phyloP scores from a whole-genome alignment of 2,113 vertebrate species.

The Gnathonemus echidnorhynchus region DNA sequence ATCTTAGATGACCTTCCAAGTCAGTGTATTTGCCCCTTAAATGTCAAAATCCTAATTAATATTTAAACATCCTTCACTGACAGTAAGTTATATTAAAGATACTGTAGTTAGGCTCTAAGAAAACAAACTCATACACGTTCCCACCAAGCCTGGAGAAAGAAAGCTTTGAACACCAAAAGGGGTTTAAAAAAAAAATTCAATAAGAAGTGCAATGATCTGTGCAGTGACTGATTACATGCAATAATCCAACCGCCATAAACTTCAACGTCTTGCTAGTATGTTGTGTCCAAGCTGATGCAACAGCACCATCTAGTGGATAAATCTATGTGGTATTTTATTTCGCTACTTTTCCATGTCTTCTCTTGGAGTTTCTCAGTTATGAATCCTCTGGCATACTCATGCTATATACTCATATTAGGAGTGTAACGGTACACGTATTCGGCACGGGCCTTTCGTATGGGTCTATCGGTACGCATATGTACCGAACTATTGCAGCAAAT shows the following conservation, averaged over 20 bases:
- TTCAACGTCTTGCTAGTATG: neutral
- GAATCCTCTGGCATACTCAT: neutral
- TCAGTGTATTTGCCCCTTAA: neutral
- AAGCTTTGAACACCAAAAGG: neutral
- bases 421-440: too few species aligned
- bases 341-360: neutral
- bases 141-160: neutral
- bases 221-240: neutral
- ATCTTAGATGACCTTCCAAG: neutral
- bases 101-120: neutral
- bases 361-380: neutral
- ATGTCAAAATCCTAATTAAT: neutral
- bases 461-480: too few species aligned
- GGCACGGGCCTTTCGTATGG: too few species aligned
- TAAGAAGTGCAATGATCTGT: neutral
- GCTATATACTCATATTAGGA: neutral
- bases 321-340: neutral
- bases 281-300: neutral
- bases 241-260: neutral
- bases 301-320: constrained; percentile 22
- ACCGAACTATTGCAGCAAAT: too few species aligned
- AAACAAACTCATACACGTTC: neutral
- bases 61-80: neutral
- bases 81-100: neutral
- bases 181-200: neutral